These are phyloP conservation scores for Phyllostomus hastatus DNA, from an alignment of 2,113 vertebrate species.

Conservation along the genomic window DNA sequence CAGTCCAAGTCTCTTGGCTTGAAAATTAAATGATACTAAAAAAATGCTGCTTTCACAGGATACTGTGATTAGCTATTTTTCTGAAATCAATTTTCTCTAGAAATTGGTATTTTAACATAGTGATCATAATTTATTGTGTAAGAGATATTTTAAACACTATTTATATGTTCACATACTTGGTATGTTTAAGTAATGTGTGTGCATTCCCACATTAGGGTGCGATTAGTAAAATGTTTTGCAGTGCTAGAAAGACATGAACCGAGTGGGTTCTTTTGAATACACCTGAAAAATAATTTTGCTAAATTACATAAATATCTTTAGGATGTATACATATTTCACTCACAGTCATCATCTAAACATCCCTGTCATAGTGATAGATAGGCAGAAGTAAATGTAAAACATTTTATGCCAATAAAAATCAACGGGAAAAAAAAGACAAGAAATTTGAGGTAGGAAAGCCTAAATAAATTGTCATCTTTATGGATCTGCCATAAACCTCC, in stretches of 20 bases:
- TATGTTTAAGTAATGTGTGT: slow-evolving; percentile 63
- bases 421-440: slow-evolving; percentile 60
- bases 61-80: slow-evolving; percentile 59
- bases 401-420: slow-evolving; percentile 77
- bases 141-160: slow-evolving; percentile 66
- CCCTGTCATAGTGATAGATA: slow-evolving; percentile 51
- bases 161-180: slow-evolving; percentile 61
- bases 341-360: slow-evolving; percentile 49
- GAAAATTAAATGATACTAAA: slow-evolving; percentile 14
- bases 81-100: slow-evolving; percentile 44
- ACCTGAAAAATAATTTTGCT: slow-evolving; percentile 56
- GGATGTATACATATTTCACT: slow-evolving; percentile 32
- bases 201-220: neutral
- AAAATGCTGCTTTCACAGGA: neutral
- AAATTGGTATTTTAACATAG: slow-evolving; percentile 58
- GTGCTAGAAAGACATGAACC: slow-evolving; percentile 13
- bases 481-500: slow-evolving; percentile 65
- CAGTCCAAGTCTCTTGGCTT: slow-evolving; percentile 1
- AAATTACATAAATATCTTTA: slow-evolving; percentile 60
- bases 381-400: slow-evolving; percentile 73
- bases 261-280: slow-evolving; percentile 38
- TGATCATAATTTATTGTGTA: slow-evolving; percentile 55
- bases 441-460: slow-evolving; percentile 64
- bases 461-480: slow-evolving; percentile 74
- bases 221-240: slow-evolving; percentile 57